Evolutionary conservation across 2,888 invertebrate species (phyloP), one percentile per base, ranked within the genome.

Genomic region (Epistrophe grossulariae): DNA sequence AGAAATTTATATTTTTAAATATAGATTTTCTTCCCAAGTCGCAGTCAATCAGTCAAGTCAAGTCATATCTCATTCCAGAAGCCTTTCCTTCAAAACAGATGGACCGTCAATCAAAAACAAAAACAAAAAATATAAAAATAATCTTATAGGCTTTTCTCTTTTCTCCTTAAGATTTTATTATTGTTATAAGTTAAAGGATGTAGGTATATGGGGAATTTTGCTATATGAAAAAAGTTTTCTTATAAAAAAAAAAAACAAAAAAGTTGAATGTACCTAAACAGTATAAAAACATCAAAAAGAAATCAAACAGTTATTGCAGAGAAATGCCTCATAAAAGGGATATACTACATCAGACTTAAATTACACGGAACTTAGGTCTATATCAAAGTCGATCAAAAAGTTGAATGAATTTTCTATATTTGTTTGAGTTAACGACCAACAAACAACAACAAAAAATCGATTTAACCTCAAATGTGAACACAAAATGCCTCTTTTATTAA

Each of bases 41-140:
- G n/a, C n/a, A 24, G 24, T 24, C 24, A 70, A 31, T 52, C 70
- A 70, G 50, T 78, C 71, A 68, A 77, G n/a, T n/a, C n/a, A n/a
- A n/a, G n/a, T n/a, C n/a, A n/a, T n/a, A n/a, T 68, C 24, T 19
- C 2, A 50, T 35, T 15, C 8, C 71, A 55, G 35, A 38, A 40
- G 52, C 24, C 28, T 55, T 62, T 52, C 10, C 10, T 31, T 31
- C 15, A 11, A 60, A 68, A 71, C 79, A 79, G 79, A 79, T 79
- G 79, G 79, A 24, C 52, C 9, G 71, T 79, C 79, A 79, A 62
- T 79, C 79, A 79, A 50, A 68, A 17, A 43, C 8, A 19, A 43
- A 45, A 45, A 6, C 11, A 50, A 66, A 45, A 68, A 10, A 50
- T 35, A 48, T 35, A 68, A 31, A 45, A 17, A 66, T 45, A 15